These are phyloP conservation scores for Montipora cactus DNA, from an alignment of 64 coral and sea anemone genomes.

Conservation along the genomic window DNA sequence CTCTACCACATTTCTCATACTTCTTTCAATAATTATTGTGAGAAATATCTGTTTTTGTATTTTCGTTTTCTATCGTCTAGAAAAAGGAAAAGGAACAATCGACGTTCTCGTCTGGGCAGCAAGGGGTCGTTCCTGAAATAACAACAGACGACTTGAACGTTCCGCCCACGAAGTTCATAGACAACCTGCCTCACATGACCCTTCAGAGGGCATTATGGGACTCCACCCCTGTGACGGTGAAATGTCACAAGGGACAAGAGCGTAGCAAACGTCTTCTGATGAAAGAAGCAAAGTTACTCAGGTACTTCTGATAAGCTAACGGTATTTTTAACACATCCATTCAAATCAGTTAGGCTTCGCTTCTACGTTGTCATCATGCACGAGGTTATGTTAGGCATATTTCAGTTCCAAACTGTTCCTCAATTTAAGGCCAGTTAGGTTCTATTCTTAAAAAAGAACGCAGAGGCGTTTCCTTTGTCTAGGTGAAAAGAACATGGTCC, in stretches of 20 bases:
- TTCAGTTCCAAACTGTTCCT: no score
- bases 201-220: conserved; percentile 69
- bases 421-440: no score
- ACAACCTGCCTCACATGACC: conserved; percentile 38
- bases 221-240: conserved; percentile 58
- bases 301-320: conserved; percentile 15
- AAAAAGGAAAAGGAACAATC: not conserved
- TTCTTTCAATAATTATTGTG: no score
- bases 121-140: conserved; percentile 39
- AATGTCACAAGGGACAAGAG: conserved; percentile 17
- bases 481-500: no score
- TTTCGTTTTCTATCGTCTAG: not conserved
- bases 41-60: no score
- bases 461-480: no score
- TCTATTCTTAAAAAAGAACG: no score
- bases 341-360: no score
- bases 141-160: conserved; percentile 29
- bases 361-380: no score
- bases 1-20: no score
- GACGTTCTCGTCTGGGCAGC: not conserved
- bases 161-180: conserved; percentile 2
- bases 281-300: conserved; percentile 63
- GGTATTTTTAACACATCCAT: no score
- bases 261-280: conserved; percentile 21
- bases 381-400: no score